A percentile compares a stretch with the other conserved stretches of the same genome.
These are phyloP conservation scores for human DNA, from an alignment of 2,113 vertebrate species.

Conservation along the genomic window DNA sequence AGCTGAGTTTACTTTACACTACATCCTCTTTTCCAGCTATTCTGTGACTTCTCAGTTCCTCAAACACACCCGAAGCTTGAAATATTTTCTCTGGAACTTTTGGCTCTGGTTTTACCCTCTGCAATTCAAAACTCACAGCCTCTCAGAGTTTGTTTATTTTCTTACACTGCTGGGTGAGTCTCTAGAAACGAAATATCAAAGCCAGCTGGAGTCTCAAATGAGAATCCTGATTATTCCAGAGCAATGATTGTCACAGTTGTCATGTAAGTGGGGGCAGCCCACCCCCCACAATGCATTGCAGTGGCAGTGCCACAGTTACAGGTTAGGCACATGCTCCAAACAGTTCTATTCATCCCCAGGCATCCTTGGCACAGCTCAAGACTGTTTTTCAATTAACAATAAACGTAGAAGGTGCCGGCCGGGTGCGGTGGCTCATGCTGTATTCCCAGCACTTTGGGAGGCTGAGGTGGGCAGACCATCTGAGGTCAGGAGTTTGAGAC, in stretches of 20 bases:
- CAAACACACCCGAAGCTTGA: neutral
- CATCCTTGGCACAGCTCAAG: neutral
- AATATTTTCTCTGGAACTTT: neutral
- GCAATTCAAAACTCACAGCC: neutral
- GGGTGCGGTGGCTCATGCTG: too few relatives aligned
- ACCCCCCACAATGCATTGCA: too few relatives aligned
- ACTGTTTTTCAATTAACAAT: neutral
- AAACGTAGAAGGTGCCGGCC: too few relatives aligned
- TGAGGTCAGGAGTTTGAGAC: too few relatives aligned
- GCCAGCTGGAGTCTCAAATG: neutral
- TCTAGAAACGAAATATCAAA: neutral
- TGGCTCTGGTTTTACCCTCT: neutral
- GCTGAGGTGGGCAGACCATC: too few relatives aligned
- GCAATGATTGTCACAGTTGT: fast-evolving
- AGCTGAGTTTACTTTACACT: neutral
- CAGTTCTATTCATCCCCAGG: neutral
- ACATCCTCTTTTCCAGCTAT: neutral
- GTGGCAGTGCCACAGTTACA: neutral
- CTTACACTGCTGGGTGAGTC: neutral
- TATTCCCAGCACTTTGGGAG: too few relatives aligned
- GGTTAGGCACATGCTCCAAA: too few relatives aligned
- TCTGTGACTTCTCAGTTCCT: neutral
- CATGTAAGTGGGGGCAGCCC: fast-evolving
- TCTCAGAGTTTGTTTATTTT: neutral
- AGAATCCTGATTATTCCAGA: neutral